These are phyloP conservation scores for Promerops cafer DNA, from an alignment of 2,113 vertebrate species.

Conservation along the genomic window DNA sequence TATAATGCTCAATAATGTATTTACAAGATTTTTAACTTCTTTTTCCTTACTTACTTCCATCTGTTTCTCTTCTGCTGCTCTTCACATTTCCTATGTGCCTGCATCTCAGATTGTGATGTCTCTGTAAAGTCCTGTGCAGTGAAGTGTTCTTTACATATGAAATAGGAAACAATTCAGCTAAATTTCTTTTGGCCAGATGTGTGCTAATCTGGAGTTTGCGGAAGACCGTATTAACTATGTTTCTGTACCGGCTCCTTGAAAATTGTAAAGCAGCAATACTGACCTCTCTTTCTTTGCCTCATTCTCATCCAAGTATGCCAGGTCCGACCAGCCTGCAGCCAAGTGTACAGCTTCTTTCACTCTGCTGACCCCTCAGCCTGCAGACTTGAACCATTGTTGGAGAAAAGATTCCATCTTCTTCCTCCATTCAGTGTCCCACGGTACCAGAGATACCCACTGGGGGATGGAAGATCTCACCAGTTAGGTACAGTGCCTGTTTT, in stretches of 20 bases:
- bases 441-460: conserved; percentile 78
- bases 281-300: background rate
- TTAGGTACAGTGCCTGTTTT: conserved; percentile 64
- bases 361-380: conserved; percentile 81
- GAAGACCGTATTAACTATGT: background rate
- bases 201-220: background rate
- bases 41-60: background rate
- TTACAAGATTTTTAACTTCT: background rate
- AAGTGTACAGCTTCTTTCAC: conserved; percentile 82
- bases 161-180: background rate
- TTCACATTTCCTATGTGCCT: background rate
- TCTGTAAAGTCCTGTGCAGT: background rate
- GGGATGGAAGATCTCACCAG: conserved; percentile 75
- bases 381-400: conserved; percentile 75
- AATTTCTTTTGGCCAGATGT: background rate
- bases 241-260: background rate
- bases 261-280: background rate
- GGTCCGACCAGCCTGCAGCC: conserved; percentile 77
- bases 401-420: conserved; percentile 77
- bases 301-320: conserved; percentile 63
- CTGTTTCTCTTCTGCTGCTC: background rate
- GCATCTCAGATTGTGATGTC: background rate
- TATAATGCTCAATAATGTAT: background rate
- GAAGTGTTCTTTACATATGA: background rate
- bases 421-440: conserved; percentile 76